phyloP scores from a whole-genome alignment of 2,888 invertebrate species.

The Hoplodrina blanda region DNA sequence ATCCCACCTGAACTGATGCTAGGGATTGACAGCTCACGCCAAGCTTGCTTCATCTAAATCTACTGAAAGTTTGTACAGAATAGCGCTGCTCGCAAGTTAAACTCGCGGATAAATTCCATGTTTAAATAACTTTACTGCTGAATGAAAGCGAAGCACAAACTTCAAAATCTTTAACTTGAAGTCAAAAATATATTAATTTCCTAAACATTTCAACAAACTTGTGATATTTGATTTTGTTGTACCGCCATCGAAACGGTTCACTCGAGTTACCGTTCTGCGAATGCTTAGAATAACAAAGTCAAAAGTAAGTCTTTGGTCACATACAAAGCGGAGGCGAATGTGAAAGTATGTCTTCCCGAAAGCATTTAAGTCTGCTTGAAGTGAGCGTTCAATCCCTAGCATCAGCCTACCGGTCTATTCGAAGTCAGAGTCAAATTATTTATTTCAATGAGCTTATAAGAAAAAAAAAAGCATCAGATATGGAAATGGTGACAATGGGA shows the following conservation, averaged over 20 bases:
- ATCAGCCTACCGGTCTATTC: too few species aligned
- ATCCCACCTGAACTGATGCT: too few species aligned
- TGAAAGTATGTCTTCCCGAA: too few species aligned
- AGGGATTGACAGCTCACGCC: too few species aligned
- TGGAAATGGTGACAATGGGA: too few species aligned
- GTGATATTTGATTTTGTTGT: conserved; percentile 48
- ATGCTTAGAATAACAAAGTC: conserved; percentile 39
- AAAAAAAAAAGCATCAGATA: too few species aligned
- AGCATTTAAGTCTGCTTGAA: too few species aligned
- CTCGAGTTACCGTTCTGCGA: conserved; percentile 30
- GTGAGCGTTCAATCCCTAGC: too few species aligned
- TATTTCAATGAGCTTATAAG: too few species aligned
- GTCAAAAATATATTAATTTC: conserved; percentile 49
- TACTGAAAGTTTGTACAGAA: neutral
- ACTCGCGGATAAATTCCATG: neutral
- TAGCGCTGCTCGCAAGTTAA: neutral
- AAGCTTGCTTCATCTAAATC: neutral
- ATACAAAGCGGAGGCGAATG: neutral
- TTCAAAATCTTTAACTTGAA: conserved; percentile 24
- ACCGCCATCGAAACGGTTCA: conserved; percentile 19
- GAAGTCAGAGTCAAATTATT: too few species aligned
- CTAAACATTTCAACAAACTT: conserved; percentile 41
- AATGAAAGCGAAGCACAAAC: conserved; percentile 21
- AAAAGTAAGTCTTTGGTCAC: conserved; percentile 7
- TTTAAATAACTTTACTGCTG: conserved; percentile 5